phyloP scores from a whole-genome alignment of 2,113 vertebrate species.

The Oreochromis tanganicae region DNA sequence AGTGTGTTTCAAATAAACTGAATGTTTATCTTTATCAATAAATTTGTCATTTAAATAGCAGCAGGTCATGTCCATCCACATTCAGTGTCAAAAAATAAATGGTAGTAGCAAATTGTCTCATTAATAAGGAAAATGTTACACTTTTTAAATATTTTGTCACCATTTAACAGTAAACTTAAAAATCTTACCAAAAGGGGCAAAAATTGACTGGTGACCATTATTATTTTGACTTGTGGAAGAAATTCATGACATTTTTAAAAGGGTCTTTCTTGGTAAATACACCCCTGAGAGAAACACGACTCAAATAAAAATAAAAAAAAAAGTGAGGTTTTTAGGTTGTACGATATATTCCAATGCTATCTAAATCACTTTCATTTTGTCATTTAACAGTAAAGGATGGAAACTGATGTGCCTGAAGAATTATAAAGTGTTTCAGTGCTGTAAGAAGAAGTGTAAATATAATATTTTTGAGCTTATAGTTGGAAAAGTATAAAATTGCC shows the following conservation, averaged over 20 bases:
- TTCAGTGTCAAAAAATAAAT: background rate
- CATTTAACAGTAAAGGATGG: background rate
- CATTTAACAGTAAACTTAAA: accelerated
- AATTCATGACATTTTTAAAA: background rate
- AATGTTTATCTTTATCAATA: background rate
- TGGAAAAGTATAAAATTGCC: background rate
- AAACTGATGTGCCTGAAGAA: background rate
- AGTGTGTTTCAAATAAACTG: background rate
- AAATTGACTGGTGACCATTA: accelerated
- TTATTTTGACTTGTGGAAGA: background rate
- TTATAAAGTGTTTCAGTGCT: background rate
- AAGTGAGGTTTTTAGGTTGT: background rate
- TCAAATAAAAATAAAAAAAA: background rate
- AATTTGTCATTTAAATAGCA: background rate
- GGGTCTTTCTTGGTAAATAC: background rate
- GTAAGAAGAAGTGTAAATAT: background rate
- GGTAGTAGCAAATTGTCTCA: accelerated
- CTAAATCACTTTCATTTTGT: background rate
- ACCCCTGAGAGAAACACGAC: accelerated
- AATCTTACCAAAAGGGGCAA: accelerated
- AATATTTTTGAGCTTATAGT: background rate
- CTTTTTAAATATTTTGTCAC: accelerated
- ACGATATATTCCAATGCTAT: accelerated
- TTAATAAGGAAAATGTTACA: background rate
- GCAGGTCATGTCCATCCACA: background rate